A percentile compares a stretch with the other conserved stretches of the same genome.
Conservation (phyloP, 53 echinoderm and acorn worm species). For the Antedon mediterranea region DNA sequence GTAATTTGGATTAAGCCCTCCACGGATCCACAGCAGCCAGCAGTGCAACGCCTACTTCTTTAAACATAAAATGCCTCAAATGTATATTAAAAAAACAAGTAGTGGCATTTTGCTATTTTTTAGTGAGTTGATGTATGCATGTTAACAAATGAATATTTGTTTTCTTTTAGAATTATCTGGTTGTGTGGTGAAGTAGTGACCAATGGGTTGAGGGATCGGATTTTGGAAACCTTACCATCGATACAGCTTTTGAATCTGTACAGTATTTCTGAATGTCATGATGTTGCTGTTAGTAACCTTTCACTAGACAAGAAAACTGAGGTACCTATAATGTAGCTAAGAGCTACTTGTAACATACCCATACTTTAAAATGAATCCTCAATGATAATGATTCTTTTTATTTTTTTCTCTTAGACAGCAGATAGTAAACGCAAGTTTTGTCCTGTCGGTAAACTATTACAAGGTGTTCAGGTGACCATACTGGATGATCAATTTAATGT, state of each 20-base stretch:
- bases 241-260: slow-evolving; percentile 28
- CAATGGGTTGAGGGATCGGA: slow-evolving; percentile 13
- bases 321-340: neutral
- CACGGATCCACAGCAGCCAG: too few relatives aligned
- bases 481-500: slow-evolving; percentile 23
- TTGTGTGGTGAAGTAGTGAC: slow-evolving; percentile 43
- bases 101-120: too few relatives aligned
- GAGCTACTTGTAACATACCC: neutral
- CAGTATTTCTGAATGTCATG: slow-evolving; percentile 30
- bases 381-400: too few relatives aligned
- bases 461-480: slow-evolving; percentile 24
- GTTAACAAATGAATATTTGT: too few relatives aligned
- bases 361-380: too few relatives aligned
- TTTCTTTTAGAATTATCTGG: slow-evolving; percentile 12
- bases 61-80: too few relatives aligned
- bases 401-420: neutral
- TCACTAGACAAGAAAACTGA: slow-evolving; percentile 9
- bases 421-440: slow-evolving; percentile 27
- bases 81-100: too few relatives aligned
- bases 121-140: too few relatives aligned
- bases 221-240: slow-evolving; percentile 13
- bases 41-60: too few relatives aligned
- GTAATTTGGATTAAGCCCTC: too few relatives aligned
- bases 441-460: slow-evolving; percentile 25
- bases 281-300: slow-evolving; percentile 23